Evolutionary conservation across 2,888 invertebrate species (phyloP), one percentile per base, ranked within the genome.

Genomic region (Sesamia inferens): DNA sequence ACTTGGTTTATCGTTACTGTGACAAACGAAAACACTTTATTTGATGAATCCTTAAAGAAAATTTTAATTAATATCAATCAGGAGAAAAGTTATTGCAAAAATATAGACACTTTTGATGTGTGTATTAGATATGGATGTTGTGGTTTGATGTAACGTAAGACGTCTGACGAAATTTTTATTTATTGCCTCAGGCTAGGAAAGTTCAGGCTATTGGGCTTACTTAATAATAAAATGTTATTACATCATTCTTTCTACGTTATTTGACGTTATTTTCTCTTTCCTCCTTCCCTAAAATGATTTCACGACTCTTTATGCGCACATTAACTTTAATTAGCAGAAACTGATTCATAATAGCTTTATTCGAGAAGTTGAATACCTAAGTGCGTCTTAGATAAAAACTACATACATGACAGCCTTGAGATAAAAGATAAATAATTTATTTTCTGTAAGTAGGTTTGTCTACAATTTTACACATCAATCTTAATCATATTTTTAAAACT

Each of bases 231-330:
- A 42, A 42, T 54, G n/a, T 8, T 14, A 39, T 55, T 42, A 59
- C 44, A 55, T 51, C 19, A n/a, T 44, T 44, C 11, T n/a, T 47
- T 14, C 16, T 0, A 16, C 48, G 64, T 51, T 48, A n/a, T 14
- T 64, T 19, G n/a, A 31, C 14, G 48, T 62, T 24, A 19, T 42
- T 69, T 44, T 31, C 14, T 57, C 13, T 42, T 57, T 51, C 44
- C 7, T 57, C 22, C 13, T 24, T 47, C 59, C 19, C 19, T n/a
- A 42, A 44, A 31, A 55, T 11, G 11, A 55, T 44, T 64, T 59
- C 39, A 31, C 24, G 14, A 11, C 65, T 65, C 42, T 48, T 31
- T 42, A n/a, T n/a, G n/a, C n/a, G 76, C 54, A 71, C 2, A 11
- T 42, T 19, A 51, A 66, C 7, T 51, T 16, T 47, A 22, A 74